Percentiles rank a stretch among this genome's conserved stretches.
Evolutionary conservation across 2,888 invertebrate species (phyloP).

Genomic region (Morpho achilles): DNA sequence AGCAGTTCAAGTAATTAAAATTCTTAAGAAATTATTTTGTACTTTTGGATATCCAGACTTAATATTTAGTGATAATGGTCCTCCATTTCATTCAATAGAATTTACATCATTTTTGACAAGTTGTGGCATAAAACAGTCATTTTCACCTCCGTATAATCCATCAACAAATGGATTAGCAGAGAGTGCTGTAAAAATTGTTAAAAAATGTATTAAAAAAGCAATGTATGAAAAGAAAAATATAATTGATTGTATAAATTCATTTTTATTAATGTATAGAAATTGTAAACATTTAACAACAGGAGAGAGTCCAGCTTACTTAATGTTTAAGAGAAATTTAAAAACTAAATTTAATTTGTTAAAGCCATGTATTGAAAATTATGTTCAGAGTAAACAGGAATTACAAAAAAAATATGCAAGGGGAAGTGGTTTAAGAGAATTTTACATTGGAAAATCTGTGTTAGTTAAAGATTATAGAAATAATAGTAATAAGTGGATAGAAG

Average conservation of each 20-base stretch:
- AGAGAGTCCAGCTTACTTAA: neutral
- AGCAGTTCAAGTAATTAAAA: conserved; percentile 3
- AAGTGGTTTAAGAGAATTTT: neutral
- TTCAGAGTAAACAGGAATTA: neutral
- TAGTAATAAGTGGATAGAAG: neutral
- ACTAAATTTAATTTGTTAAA: neutral
- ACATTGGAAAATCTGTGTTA: neutral
- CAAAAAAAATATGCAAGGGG: neutral
- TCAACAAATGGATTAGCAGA: neutral
- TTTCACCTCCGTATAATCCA: conserved; percentile 3
- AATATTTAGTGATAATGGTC: neutral
- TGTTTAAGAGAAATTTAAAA: neutral
- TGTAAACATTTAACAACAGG: neutral
- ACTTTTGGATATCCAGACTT: conserved; percentile 1
- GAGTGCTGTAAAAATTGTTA: neutral
- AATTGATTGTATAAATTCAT: neutral
- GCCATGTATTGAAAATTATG: neutral
- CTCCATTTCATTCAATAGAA: neutral
- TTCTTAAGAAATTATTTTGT: conserved; percentile 1
- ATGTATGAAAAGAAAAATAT: neutral
- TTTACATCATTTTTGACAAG: neutral
- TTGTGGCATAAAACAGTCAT: conserved; percentile 4
- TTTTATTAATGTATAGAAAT: neutral
- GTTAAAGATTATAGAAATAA: neutral
- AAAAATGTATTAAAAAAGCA: neutral